A percentile compares a stretch with the other conserved stretches of the same genome.
phyloP scores from a whole-genome alignment of 1,140 invertebrate species.

The Papilio dardanus region DNA sequence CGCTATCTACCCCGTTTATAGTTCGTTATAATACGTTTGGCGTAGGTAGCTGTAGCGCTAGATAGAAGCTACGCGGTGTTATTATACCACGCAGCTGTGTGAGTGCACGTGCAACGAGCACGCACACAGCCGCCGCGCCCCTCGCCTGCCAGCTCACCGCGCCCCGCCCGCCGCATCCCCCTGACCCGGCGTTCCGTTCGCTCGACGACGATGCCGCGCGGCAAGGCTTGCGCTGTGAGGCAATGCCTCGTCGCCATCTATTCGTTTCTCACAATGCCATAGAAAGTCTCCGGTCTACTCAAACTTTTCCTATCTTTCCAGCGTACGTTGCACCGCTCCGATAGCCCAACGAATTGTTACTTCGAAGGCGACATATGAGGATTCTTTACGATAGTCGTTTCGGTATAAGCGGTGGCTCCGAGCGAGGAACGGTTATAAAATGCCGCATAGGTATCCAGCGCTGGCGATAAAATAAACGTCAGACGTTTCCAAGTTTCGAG shows the following conservation, averaged over 20 bases:
- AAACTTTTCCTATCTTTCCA: slow-evolving; percentile 74
- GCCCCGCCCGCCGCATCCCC: slow-evolving; percentile 45
- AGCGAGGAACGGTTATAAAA: slow-evolving; percentile 68
- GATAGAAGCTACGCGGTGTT: slow-evolving; percentile 75
- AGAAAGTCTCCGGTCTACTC: slow-evolving; percentile 78
- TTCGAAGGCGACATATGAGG: slow-evolving; percentile 45
- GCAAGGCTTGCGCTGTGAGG: slow-evolving; percentile 70
- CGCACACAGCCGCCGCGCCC: slow-evolving; percentile 55
- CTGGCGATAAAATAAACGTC: slow-evolving; percentile 77
- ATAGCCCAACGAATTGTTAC: slow-evolving; percentile 42
- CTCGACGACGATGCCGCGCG: slow-evolving; percentile 64
- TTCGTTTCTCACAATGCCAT: slow-evolving; percentile 78
- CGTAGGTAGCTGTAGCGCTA: slow-evolving; percentile 77
- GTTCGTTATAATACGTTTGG: slow-evolving; percentile 69
- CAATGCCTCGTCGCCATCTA: slow-evolving; percentile 76
- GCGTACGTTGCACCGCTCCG: slow-evolving; percentile 59
- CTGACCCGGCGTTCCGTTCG: slow-evolving; percentile 46
- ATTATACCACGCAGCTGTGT: slow-evolving; percentile 62
- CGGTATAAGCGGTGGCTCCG: slow-evolving; percentile 62
- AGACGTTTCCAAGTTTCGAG: slow-evolving; percentile 77
- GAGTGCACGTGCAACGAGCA: slow-evolving; percentile 53
- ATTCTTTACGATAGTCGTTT: slow-evolving; percentile 66
- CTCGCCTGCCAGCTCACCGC: slow-evolving; percentile 44
- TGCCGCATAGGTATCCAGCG: slow-evolving; percentile 64
- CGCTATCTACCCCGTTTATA: slow-evolving; percentile 72